Evolutionary conservation across 1,140 invertebrate species (phyloP), one percentile per base, ranked within the genome.

Genomic region (Leptestheria dahalacensis): DNA sequence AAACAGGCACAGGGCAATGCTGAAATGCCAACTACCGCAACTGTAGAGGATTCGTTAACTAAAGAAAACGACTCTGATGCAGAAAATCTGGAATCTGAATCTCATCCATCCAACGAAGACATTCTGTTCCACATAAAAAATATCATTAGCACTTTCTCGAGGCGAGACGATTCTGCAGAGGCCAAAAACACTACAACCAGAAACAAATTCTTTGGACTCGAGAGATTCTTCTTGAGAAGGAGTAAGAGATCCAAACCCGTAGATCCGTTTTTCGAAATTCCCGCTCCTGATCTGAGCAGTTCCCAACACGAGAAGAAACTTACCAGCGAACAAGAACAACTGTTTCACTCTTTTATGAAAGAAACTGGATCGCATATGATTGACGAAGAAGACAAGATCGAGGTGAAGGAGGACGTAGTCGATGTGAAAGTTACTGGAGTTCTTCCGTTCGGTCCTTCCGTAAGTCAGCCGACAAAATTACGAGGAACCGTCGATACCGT

Each of bases 381-480:
- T 6, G 33, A 41, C 6, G 33, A 41, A 41, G 15, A 41, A 41
- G 6, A 9, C 33, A 41, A 41, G 15, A 9, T 15, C 33, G 33
- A 41, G 1, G 6, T 15, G 33, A 28, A 47, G 2, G 28, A 26
- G 21, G 53, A 29, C 21, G 33, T 41, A 9, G 53, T 56, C 12
- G 33, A 56, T 15, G 53, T 56, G 53, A 28, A 56, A 10, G 53
- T 56, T 10, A 56, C 23, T 29, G 53, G 53, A 1, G 53, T 56
- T 56, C 41, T 56, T 33, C 53, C 53, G 3, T 56, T 56, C 3
- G 53, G 41, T n/a, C n/a, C n/a, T n/a, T n/a, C n/a, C n/a, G n/a
- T 33, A 56, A 18, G 12, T 23, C 15, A 4, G 10, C 26, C 20
- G 15, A 33, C 20, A 26, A 41, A 41, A 9, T 9, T 41, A 41